Evolutionary conservation across 2,797 vertebrate species (phyloP), one percentile per base, ranked within the genome.

Genomic region (Phataginus tricuspis): DNA sequence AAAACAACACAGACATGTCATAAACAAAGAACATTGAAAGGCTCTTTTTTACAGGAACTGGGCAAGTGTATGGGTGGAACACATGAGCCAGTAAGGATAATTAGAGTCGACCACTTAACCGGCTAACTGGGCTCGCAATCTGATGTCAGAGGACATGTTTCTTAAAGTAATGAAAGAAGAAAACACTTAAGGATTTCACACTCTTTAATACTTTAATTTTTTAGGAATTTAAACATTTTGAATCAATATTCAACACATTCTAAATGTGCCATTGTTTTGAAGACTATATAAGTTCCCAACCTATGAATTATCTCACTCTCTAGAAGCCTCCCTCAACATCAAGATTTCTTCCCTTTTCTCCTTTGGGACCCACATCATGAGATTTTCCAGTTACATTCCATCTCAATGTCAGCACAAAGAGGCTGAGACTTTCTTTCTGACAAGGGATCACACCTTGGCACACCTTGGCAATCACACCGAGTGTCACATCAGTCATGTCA

Each of bases 171-270:
- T 51, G 27, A 66, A 89, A 78, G 13, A 61, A 34, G 77, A 84
- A 69, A 94, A 78, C 13, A 77, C 8, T 49, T 64, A 90, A 91
- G 14, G 10, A 82, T 77, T 15, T 72, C 5, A 71, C 6, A 59
- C 77, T 53, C 55, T 82, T 90, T 92, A 82, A 77, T 68, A 53
- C 5, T 79, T 96, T 66, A 34, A 83, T 74, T 91, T 74, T 75
- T 55, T 86, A 74, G 42, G 53, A 92, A 27, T 82, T 66, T 25
- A 86, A 75, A 68, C 27, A 37, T 85, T 96, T 77, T 92, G 27
- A 91, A 57, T 55, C 69, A 86, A 39, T 63, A 86, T 34, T 86
- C 39, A 68, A n/a, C 11, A 63, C 4, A 66, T 78, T 9, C 21
- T 59, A 86, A 94, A 75, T 37, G n/a, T 61, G n/a, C 6, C 75